Base-by-base conservation (phyloP, 2,797 vertebrate genomes). In the Acestrorhynchus altus region DNA sequence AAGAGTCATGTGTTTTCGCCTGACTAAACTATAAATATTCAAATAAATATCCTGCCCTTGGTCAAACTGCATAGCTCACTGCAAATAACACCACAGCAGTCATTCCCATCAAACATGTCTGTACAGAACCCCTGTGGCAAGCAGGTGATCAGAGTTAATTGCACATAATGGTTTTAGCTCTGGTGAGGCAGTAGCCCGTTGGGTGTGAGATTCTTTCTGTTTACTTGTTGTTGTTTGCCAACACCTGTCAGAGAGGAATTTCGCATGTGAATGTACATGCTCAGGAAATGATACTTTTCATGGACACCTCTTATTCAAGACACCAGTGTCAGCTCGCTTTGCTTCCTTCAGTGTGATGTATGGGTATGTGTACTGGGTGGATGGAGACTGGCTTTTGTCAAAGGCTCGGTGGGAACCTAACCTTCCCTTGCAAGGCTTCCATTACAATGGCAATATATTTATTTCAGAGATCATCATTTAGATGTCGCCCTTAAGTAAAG, bases 71-170 rank as follows among this genome's bases (percentile, higher is more conserved):
- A 63, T 56, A 51, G 28, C 22, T 39, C 10, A n/a, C 61, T 22
- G 16, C 51, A 57, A 57, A 68, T 13, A 54, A 59, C 20, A 57
- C 31, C 18, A 54, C n/a, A 74, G 39, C 24, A 24, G 13, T 57
- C 46, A 61, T 69, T 72, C 61, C 74, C 68, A 76, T 39, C 76
- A 66, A 74, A 74, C 84, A 52, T 78, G 87, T 81, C 74, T 51
- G 79, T 69, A 76, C 82, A 86, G 63, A 72, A 47, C 44, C 44
- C 68, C 26, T 57, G 51, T 46, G 2, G 6, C 57, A 81, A 69
- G 75, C 77, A 84, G 70, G 78, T 79, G 79, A 67, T 64, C 49
- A 59, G 18, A 68, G 74, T 65, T 83, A 76, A 85, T 85, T 85
- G 68, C 72, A 72, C 20, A 52, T 84, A 82, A 83, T 83, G 76